Conservation (phyloP, 2,113 vertebrate species). For the Anguilla japonica region DNA sequence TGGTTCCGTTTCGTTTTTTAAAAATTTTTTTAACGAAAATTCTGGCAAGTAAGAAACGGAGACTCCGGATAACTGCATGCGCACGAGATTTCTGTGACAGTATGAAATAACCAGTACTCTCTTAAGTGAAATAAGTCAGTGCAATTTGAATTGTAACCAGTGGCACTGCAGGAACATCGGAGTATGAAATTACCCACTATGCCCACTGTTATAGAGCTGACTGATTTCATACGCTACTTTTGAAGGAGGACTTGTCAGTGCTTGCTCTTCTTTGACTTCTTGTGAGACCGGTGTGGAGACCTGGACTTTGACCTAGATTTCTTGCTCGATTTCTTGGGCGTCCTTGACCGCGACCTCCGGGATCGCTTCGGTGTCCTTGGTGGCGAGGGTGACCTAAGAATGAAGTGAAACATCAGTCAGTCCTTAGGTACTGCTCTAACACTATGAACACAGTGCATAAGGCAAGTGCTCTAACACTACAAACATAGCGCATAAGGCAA, state of each 20-base stretch:
- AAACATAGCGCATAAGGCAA: background rate
- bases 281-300: constrained; percentile 97
- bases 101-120: background rate
- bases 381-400: constrained; percentile 85
- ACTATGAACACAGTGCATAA: background rate
- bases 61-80: constrained; percentile 56
- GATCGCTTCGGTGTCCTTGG: constrained; percentile 94
- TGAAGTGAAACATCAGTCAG: constrained; percentile 12
- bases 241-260: constrained; percentile 82
- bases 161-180: background rate
- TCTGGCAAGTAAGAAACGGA: constrained; percentile 81
- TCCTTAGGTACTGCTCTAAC: background rate
- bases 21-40: constrained; percentile 65
- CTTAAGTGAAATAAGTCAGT: background rate
- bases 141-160: background rate
- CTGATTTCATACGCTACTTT: constrained; percentile 72
- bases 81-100: background rate
- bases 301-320: constrained; percentile 95
- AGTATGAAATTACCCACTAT: background rate
- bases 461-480: background rate
- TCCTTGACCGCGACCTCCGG: constrained; percentile 86
- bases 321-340: constrained; percentile 94
- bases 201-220: background rate
- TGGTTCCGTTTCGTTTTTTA: constrained; percentile 58
- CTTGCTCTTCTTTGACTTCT: constrained; percentile 99